Conservation (phyloP, 2,113 vertebrate genomes). For the Tichodroma muraria region DNA sequence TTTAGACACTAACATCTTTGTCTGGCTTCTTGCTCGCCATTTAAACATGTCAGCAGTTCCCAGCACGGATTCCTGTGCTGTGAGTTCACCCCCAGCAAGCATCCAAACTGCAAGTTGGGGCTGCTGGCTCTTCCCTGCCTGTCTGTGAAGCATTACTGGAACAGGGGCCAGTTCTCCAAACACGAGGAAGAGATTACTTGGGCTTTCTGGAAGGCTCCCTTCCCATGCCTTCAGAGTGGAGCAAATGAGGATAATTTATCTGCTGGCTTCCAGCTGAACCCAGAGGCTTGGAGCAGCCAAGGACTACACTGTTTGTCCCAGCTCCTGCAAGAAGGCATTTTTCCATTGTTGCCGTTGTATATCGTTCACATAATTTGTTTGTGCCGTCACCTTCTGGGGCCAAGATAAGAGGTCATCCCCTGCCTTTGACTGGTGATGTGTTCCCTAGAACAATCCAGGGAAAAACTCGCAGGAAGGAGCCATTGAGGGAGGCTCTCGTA, state of each 20-base stretch:
- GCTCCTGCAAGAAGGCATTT: conserved; percentile 12
- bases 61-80: background rate
- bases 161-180: background rate
- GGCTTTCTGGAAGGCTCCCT: conserved; percentile 47
- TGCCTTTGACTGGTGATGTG: background rate
- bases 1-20: background rate
- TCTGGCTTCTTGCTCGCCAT: background rate
- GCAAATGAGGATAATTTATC: conserved; percentile 50
- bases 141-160: conserved; percentile 8
- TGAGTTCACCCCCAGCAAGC: conserved; percentile 24
- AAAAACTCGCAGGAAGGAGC: conserved; percentile 33
- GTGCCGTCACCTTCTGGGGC: conserved; percentile 3
- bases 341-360: conserved; percentile 1
- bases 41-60: conserved; percentile 49
- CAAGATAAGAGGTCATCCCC: conserved; percentile 43
- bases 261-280: background rate
- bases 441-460: conserved; percentile 53
- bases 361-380: conserved; percentile 38
- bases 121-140: conserved; percentile 20
- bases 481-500: background rate
- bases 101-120: conserved; percentile 3
- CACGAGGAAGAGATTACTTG: conserved; percentile 34
- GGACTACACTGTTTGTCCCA: background rate
- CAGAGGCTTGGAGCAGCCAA: background rate
- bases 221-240: background rate